Conservation (phyloP, 2,113 vertebrate species). For the Empidonax traillii region DNA sequence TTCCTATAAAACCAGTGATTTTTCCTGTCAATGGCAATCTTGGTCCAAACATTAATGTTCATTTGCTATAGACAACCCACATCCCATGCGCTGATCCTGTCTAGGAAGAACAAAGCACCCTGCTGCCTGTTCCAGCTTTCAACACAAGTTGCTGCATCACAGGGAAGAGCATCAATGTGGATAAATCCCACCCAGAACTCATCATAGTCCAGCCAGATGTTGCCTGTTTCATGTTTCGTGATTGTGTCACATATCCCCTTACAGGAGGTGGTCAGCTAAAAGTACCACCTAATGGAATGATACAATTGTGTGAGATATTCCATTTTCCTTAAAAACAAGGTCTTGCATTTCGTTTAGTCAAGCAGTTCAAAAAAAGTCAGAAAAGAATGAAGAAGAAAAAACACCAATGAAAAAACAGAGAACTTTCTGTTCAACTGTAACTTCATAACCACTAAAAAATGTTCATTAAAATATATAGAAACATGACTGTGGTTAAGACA, state of each 20-base stretch:
- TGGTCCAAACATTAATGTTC: not conserved
- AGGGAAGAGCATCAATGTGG: not conserved
- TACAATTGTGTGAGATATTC: not conserved
- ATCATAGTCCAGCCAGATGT: not conserved
- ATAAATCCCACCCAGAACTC: not conserved
- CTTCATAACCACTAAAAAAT: not conserved
- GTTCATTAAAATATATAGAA: not conserved
- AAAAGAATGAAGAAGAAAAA: not conserved
- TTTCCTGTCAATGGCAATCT: not conserved
- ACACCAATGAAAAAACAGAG: not conserved
- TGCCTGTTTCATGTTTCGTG: not conserved
- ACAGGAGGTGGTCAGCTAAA: not conserved
- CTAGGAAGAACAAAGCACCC: not conserved
- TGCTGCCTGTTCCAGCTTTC: not conserved
- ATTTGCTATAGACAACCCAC: not conserved
- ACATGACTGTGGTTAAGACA: not conserved
- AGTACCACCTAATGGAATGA: not conserved
- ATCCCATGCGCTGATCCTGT: not conserved
- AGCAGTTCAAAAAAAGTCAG: not conserved
- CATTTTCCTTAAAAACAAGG: not conserved
- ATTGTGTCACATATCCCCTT: not conserved
- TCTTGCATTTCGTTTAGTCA: not conserved
- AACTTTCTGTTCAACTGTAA: not conserved
- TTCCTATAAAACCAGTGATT: not conserved
- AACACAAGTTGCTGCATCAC: not conserved